Conservation (phyloP, 2,797 vertebrate species). For the Smutsia gigantea region DNA sequence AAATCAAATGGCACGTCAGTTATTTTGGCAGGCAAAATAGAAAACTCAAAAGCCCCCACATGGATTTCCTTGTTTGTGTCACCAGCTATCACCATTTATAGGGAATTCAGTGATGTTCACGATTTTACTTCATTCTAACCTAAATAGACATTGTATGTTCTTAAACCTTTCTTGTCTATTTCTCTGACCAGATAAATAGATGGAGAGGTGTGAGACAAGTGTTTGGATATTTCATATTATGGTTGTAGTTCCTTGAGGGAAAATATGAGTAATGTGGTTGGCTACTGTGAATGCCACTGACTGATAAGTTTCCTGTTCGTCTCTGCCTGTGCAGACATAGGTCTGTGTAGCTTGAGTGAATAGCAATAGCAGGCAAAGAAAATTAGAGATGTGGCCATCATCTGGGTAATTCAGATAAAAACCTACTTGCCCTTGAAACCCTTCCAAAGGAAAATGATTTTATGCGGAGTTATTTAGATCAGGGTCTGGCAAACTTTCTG, state of each 20-base stretch:
- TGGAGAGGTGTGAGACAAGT: not conserved
- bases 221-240: not conserved
- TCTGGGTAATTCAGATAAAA: constrained; percentile 36
- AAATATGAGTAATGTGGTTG: not conserved
- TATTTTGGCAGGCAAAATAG: constrained; percentile 49
- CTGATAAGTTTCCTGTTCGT: not conserved
- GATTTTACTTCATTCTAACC: not conserved
- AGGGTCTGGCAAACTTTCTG: not conserved
- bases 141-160: not conserved
- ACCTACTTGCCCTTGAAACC: constrained; percentile 22
- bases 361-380: not conserved
- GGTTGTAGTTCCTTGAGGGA: not conserved
- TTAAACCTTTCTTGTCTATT: constrained; percentile 18
- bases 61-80: not conserved
- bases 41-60: not conserved
- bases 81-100: not conserved
- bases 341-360: not conserved
- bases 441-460: constrained; percentile 46
- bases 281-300: not conserved
- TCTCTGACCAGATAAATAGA: not conserved
- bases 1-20: constrained; percentile 24
- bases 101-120: not conserved
- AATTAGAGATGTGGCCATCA: constrained; percentile 17
- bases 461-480: constrained; percentile 6
- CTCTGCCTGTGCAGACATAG: not conserved